Evolutionary conservation across 2,113 vertebrate genomes (phyloP), one percentile per base, ranked within the genome.

Genomic region (Paratilapia polleni): DNA sequence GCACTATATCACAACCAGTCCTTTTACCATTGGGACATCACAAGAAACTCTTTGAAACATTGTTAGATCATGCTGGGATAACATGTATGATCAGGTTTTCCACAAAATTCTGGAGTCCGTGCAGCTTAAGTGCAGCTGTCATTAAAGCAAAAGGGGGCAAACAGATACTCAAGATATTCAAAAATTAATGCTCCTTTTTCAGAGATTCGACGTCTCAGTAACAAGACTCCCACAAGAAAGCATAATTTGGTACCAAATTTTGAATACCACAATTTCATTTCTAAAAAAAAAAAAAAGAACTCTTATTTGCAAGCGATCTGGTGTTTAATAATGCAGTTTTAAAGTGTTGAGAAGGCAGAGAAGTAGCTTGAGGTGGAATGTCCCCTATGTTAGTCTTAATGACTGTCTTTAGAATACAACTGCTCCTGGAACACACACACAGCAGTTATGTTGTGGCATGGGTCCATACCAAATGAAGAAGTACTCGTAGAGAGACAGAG

Each of bases 301-400:
- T 28, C 24, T 70, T 70, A 49, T 70, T 70, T 70, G 41, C 49
- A 70, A 70, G 64, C 64, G 49, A 49, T 28, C 64, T 70, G 64
- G 24, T 49, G 64, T 49, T 70, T 31, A 49, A 52, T 49, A 52
- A 70, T 49, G 24, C 66, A 20, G 12, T 58, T 70, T 41, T 56
- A 57, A 52, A 82, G 49, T 26, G 3, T 22, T 79, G 19, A 19
- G 19, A 22, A 36, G 26, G 26, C 17, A 73, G 43, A 73, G 66
- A 73, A 73, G 6, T 52, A 73, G 43, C 47, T 34, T 24, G 28
- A 78, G 26, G 38, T 49, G 7, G 41, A 77, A 20, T 59, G 2
- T 77, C n/a, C 28, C 12, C 70, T 77, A 1, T 77, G 74, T 26
- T 20, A 8, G 34, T 77, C 15, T 77, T 60, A 73, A 73, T 73